Evolutionary conservation across 2,113 vertebrate species (phyloP), one percentile per base, ranked within the genome.

Genomic region (Eira barbara): DNA sequence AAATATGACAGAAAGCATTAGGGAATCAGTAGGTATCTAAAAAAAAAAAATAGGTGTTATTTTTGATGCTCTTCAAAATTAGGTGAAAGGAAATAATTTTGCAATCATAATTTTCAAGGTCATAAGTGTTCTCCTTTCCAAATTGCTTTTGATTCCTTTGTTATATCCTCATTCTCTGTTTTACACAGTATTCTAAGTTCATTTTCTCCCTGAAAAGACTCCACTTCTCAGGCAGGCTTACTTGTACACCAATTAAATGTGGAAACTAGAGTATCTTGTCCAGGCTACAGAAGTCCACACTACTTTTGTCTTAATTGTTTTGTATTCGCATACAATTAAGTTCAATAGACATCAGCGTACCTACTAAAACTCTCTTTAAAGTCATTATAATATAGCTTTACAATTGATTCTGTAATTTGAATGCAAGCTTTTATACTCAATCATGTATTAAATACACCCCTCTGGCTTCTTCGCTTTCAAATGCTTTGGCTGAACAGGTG

Each of bases 251-350:
- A 82, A 61, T 49, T 91, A 74, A 55, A 42, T 67, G 36, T 61
- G 47, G 67, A 86, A 6, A 17, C 11, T 23, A 47, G 47, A 59
- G 31, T 52, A 27, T 57, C 59, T 80, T 45, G 11, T 13, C 47
- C 47, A n/a, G 79, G 79, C 27, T 88, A 6, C 61, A 69, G 78
- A 79, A 80, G 78, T 25, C 14, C 27, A 18, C 31, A 23, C 13
- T 45, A 76, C 89, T 84, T 96, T 96, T 83, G 47, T 83, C 79
- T 89, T 81, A 69, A 80, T 78, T 92, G 86, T 86, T 97, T 95
- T 80, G 42, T 49, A 39, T 81, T 85, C 59, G 59, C 12, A 34
- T 65, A 65, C 92, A 91, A 18, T 89, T 93, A 96, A 81, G 61
- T 93, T 89, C 93, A 95, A 55, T 34, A 87, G 88, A 76, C 34